These are phyloP conservation scores for Drosophila tanythrix DNA, from an alignment of 2,888 invertebrate species.

Conservation along the genomic window DNA sequence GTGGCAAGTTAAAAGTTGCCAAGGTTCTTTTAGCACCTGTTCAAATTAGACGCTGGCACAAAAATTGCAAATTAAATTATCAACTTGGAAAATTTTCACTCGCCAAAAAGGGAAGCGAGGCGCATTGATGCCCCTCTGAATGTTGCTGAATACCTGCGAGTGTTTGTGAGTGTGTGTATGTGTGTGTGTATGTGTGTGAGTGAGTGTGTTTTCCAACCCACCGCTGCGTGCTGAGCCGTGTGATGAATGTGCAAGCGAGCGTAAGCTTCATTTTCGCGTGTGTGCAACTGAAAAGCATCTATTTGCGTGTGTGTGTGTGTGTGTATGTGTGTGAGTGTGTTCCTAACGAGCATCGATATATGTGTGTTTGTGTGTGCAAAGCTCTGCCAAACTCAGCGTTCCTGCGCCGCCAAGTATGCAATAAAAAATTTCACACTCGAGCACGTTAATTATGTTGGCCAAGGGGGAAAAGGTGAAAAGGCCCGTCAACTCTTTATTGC, in stretches of 20 bases:
- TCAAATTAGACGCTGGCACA: conserved; percentile 68
- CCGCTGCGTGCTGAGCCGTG: conserved; percentile 71
- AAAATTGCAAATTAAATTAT: conserved; percentile 77
- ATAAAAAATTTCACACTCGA: conserved; percentile 77
- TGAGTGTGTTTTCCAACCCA: conserved; percentile 25
- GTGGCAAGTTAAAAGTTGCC: conserved; percentile 38
- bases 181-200: not conserved
- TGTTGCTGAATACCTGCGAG: conserved; percentile 21
- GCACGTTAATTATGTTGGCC: conserved; percentile 66
- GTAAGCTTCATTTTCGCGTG: conserved; percentile 61
- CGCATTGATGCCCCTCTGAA: conserved; percentile 53
- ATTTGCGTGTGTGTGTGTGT: conserved; percentile 32
- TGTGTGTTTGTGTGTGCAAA: conserved; percentile 10
- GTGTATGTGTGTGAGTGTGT: conserved; percentile 17
- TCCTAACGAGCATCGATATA: conserved; percentile 67
- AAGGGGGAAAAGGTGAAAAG: not conserved
- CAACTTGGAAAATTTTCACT: conserved; percentile 66
- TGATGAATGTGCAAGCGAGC: conserved; percentile 80
- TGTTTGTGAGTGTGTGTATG: conserved; percentile 9
- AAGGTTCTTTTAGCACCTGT: conserved; percentile 60
- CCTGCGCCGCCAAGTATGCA: conserved; percentile 69
- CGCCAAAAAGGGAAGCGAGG: conserved; percentile 32
- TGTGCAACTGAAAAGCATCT: conserved; percentile 47
- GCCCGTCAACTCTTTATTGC: conserved; percentile 16
- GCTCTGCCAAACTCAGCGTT: conserved; percentile 1